phyloP scores from a whole-genome alignment of 2,888 invertebrate species.

The Mesorhabditis belari region DNA sequence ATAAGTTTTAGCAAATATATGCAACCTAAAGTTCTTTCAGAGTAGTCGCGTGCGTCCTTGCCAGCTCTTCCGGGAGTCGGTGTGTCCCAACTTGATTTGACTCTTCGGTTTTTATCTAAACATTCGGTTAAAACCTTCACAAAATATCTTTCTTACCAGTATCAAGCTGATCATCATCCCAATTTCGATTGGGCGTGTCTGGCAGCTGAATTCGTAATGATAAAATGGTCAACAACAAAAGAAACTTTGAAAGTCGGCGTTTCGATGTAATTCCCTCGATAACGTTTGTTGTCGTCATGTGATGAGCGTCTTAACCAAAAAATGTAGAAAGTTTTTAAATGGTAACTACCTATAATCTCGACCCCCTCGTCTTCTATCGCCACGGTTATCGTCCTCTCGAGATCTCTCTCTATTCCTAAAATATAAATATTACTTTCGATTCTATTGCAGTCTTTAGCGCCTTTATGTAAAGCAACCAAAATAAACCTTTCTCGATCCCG shows the following conservation, averaged over 20 bases:
- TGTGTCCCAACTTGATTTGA: slow-evolving; percentile 81
- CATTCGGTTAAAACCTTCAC: too few species aligned
- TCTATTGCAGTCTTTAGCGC: too few species aligned
- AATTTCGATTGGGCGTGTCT: slow-evolving; percentile 42
- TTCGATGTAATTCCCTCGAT: slow-evolving; percentile 5
- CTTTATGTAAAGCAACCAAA: not conserved
- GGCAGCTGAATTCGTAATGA: slow-evolving; percentile 20
- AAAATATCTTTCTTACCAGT: not conserved
- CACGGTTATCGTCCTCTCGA: slow-evolving; percentile 6
- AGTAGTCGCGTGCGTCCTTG: slow-evolving; percentile 8
- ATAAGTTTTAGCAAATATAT: slow-evolving; percentile 7
- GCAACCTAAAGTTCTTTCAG: not conserved
- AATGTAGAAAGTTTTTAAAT: not conserved
- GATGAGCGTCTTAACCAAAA: not conserved
- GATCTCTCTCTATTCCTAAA: slow-evolving; percentile 15
- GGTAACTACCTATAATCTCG: too few species aligned
- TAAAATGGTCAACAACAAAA: not conserved
- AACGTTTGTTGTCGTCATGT: not conserved
- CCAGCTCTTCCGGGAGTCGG: slow-evolving; percentile 67
- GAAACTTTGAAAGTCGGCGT: not conserved
- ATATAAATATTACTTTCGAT: too few species aligned
- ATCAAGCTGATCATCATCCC: slow-evolving; percentile 45
- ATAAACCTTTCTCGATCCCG: not conserved
- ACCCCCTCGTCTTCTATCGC: slow-evolving; percentile 7
- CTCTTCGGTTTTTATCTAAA: too few species aligned